phyloP scores from a whole-genome alignment of 2,888 invertebrate genomes.

The Ormyrus thymus region DNA sequence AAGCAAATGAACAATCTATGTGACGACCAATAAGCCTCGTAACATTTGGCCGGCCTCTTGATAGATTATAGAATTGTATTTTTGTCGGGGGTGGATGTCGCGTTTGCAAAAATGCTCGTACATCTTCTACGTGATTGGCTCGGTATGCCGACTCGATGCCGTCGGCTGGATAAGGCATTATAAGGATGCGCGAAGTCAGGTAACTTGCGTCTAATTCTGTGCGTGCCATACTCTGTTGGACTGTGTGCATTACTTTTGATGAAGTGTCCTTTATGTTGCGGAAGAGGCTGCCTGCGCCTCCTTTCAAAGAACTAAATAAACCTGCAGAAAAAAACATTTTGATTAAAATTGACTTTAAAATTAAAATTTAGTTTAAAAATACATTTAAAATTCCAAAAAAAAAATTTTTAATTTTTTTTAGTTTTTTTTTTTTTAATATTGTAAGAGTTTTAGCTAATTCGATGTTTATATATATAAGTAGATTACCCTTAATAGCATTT shows the following conservation, averaged over 20 bases:
- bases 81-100: conserved; percentile 82
- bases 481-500: too few species aligned
- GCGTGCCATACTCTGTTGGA: conserved; percentile 92
- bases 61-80: conserved; percentile 91
- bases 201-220: conserved; percentile 94
- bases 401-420: too few species aligned
- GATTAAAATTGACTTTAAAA: too few species aligned
- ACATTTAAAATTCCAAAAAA: too few species aligned
- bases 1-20: conserved; percentile 81
- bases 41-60: conserved; percentile 78
- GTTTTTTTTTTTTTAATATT: too few species aligned
- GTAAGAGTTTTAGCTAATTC: too few species aligned
- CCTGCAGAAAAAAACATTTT: conserved; percentile 74
- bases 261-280: conserved; percentile 97
- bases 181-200: conserved; percentile 91
- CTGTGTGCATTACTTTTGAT: conserved; percentile 96
- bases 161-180: conserved; percentile 97
- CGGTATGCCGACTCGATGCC: conserved; percentile 94
- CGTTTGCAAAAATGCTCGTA: conserved; percentile 86
- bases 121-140: conserved; percentile 95
- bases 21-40: conserved; percentile 79
- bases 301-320: conserved; percentile 89
- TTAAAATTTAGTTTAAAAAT: too few species aligned
- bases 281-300: conserved; percentile 90
- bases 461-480: too few species aligned